These are phyloP conservation scores for Azorinus chamasolen DNA, from an alignment of 2,888 invertebrate species.

Conservation along the genomic window DNA sequence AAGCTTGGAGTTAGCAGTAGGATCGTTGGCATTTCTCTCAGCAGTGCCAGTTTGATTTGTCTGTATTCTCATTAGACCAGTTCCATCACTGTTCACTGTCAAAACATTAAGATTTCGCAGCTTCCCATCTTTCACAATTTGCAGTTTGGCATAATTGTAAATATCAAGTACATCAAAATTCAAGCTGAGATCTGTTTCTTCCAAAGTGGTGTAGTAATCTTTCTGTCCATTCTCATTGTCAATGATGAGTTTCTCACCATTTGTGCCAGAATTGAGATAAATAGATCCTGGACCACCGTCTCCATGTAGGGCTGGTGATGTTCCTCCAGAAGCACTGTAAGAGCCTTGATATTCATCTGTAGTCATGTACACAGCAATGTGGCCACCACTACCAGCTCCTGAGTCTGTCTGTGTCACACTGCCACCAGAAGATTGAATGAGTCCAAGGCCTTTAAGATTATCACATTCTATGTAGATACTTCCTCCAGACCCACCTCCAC, in stretches of 20 bases:
- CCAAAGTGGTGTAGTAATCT: slow-evolving; percentile 71
- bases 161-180: slow-evolving; percentile 69
- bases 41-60: slow-evolving; percentile 72
- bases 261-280: slow-evolving; percentile 57
- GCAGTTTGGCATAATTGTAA: slow-evolving; percentile 74
- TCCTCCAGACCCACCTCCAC: slow-evolving; percentile 77
- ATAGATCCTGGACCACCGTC: slow-evolving; percentile 77
- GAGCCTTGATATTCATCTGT: slow-evolving; percentile 63
- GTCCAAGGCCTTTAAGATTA: slow-evolving; percentile 72
- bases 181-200: slow-evolving; percentile 61
- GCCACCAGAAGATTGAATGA: slow-evolving; percentile 72
- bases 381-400: slow-evolving; percentile 78
- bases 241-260: slow-evolving; percentile 68
- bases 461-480: slow-evolving; percentile 70
- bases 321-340: slow-evolving; percentile 69
- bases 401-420: slow-evolving; percentile 36
- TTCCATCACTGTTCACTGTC: slow-evolving; percentile 77
- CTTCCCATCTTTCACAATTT: slow-evolving; percentile 69
- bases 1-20: slow-evolving; percentile 70
- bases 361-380: slow-evolving; percentile 69
- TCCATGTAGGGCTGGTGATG: slow-evolving; percentile 63
- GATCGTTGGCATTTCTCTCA: slow-evolving; percentile 61
- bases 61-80: slow-evolving; percentile 74
- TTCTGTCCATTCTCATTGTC: slow-evolving; percentile 77
- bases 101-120: slow-evolving; percentile 66